Evolutionary conservation across 2,888 invertebrate species (phyloP), one percentile per base, ranked within the genome.

Genomic region (Aspidiotus destructor): DNA sequence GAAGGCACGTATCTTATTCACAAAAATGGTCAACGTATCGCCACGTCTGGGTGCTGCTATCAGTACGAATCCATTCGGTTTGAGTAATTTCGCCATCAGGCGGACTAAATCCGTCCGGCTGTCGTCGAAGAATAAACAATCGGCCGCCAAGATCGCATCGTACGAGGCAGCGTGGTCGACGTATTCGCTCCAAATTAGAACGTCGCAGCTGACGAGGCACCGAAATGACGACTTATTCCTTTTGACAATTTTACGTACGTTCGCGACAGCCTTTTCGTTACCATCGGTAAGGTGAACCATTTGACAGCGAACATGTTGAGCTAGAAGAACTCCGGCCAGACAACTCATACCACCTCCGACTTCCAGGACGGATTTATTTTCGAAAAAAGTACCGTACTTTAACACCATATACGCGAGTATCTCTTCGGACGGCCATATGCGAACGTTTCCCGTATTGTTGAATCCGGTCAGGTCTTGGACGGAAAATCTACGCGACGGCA

Each of bases 261-360:
- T 90, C 75, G 86, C 84, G 58, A 89, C 83, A 69, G 88, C 87
- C 55, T 84, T 81, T 73, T 82, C 82, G 78, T 91, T 90, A 48
- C 91, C 91, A 76, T 91, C 91, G 13, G 89, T 88, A 48, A 90
- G 79, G 71, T 85, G 82, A 7, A 90, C 85, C 40, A 80, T 78
- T 72, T 80, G 79, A 0, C 87, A 83, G 62, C 80, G 79, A 69
- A 85, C 83, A 74, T 85, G 85, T 74, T 86, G 85, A 69, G 87
- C 85, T 62, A 84, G 80, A 75, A 88, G 82, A 13, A 91, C 78
- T 1, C 89, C 90, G 8, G 89, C 88, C 42, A 91, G 78, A 73
- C 89, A 89, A 17, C 89, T 88, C 87, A 91, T 90, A 5, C 91
- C 91, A 16, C 90, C 90, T 3, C 91, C 91, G 57, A 91, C 78